phyloP scores from a whole-genome alignment of 2,113 vertebrate genomes.

The Podarcis cretensis region DNA sequence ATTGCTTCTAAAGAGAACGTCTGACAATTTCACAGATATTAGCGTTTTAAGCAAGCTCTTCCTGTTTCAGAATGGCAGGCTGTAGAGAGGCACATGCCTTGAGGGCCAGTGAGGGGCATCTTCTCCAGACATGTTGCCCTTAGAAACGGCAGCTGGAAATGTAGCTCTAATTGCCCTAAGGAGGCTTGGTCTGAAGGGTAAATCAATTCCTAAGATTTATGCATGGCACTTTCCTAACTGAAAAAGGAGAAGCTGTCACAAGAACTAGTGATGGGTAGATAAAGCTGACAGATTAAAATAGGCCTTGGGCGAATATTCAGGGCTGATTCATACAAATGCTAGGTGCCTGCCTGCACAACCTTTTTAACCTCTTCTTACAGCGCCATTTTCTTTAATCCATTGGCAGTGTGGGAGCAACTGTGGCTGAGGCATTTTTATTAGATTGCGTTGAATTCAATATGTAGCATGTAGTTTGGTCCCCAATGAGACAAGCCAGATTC shows the following conservation, averaged over 20 bases:
- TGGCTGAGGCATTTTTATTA: background rate
- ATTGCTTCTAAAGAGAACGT: constrained; percentile 12
- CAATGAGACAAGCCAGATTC: background rate
- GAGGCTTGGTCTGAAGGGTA: background rate
- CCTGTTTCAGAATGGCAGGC: constrained; percentile 10
- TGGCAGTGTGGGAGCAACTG: background rate
- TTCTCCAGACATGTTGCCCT: background rate
- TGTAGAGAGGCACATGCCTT: background rate
- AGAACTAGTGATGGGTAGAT: background rate
- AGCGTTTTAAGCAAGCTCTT: background rate
- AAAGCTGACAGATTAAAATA: background rate
- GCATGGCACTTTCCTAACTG: background rate
- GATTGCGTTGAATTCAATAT: background rate
- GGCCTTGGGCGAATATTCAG: background rate
- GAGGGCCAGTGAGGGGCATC: background rate
- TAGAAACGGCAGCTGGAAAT: background rate
- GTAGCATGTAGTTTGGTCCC: background rate
- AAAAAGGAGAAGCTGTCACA: background rate
- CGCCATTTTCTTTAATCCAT: background rate
- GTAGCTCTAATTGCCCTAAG: background rate
- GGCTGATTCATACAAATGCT: background rate
- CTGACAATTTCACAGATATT: constrained; percentile 27
- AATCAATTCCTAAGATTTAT: background rate
- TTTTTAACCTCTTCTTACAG: background rate
- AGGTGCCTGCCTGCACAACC: no score